Evolutionary conservation across 1,140 invertebrate species (phyloP).

Genomic region (Trichomalopsis sarcophagae): DNA sequence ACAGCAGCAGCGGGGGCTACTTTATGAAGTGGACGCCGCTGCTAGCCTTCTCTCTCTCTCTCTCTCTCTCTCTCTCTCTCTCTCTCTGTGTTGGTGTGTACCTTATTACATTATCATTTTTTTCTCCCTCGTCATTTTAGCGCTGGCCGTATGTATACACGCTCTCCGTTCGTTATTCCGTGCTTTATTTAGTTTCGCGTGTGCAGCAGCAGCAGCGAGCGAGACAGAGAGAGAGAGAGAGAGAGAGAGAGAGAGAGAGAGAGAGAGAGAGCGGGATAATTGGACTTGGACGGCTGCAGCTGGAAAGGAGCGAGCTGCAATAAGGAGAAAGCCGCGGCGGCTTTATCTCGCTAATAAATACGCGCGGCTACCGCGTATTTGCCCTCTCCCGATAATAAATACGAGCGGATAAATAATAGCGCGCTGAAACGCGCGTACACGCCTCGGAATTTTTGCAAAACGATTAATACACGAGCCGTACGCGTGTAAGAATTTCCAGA

Average conservation of each 20-base stretch:
- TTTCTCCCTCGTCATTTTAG: constrained; percentile 50
- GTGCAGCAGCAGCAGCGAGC: constrained; percentile 44
- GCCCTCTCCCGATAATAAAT: constrained; percentile 62
- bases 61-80: too few species aligned
- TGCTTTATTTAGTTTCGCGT: constrained; percentile 59
- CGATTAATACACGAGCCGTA: neutral
- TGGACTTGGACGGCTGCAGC: constrained; percentile 54
- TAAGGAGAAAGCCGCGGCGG: constrained; percentile 58
- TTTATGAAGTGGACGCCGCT: constrained; percentile 69
- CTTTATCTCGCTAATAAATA: constrained; percentile 71
- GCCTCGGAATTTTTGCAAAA: neutral
- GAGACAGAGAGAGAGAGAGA: neutral
- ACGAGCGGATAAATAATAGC: constrained; percentile 64
- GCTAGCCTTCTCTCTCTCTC: neutral
- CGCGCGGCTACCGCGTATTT: constrained; percentile 67
- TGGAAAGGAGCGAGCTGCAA: constrained; percentile 61
- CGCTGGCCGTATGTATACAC: constrained; percentile 12
- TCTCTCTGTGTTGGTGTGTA: constrained; percentile 55
- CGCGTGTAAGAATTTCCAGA: neutral
- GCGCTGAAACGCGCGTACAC: neutral
- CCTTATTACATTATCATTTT: constrained; percentile 70
- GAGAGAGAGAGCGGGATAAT: constrained; percentile 50
- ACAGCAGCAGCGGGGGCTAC: constrained; percentile 56
- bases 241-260: constrained; percentile 13
- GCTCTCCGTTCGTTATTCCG: constrained; percentile 57